These are phyloP conservation scores for Tenodera sinensis DNA, from an alignment of 2,888 invertebrate species.

Conservation along the genomic window DNA sequence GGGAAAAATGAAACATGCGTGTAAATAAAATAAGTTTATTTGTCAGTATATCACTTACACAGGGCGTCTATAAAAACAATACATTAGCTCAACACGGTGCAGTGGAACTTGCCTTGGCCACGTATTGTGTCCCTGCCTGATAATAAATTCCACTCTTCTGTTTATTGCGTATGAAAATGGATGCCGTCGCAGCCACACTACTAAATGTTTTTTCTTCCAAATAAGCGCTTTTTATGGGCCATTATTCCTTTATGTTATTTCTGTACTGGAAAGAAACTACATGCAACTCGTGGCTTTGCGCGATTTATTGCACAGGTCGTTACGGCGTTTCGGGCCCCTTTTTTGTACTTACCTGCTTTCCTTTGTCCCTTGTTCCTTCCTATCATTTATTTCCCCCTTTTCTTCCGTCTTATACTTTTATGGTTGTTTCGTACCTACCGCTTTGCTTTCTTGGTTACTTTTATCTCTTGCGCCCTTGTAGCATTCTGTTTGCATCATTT, in stretches of 20 bases:
- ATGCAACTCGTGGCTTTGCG: not conserved
- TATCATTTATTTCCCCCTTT: not conserved
- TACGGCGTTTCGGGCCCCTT: not conserved
- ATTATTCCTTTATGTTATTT: not conserved
- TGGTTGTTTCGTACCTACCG: not conserved
- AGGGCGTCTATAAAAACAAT: not conserved
- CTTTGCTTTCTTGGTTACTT: not conserved
- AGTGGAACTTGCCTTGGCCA: not conserved
- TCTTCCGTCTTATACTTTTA: not conserved
- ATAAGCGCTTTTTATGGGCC: not conserved
- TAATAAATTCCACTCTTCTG: not conserved
- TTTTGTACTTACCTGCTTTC: not conserved
- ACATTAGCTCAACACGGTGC: not conserved
- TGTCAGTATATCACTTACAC: no score
- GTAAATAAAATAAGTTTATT: no score
- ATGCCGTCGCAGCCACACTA: not conserved
- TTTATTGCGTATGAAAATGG: not conserved
- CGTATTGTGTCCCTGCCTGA: not conserved
- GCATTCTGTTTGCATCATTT: not conserved
- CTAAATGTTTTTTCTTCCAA: not conserved
- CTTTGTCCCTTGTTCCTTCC: not conserved
- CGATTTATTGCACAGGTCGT: not conserved
- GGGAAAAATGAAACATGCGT: no score
- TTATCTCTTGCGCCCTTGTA: not conserved
- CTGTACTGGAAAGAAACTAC: not conserved